Evolutionary conservation across 2,888 invertebrate genomes (phyloP), one percentile per base, ranked within the genome.

Genomic region (Monoplex corrugatus): DNA sequence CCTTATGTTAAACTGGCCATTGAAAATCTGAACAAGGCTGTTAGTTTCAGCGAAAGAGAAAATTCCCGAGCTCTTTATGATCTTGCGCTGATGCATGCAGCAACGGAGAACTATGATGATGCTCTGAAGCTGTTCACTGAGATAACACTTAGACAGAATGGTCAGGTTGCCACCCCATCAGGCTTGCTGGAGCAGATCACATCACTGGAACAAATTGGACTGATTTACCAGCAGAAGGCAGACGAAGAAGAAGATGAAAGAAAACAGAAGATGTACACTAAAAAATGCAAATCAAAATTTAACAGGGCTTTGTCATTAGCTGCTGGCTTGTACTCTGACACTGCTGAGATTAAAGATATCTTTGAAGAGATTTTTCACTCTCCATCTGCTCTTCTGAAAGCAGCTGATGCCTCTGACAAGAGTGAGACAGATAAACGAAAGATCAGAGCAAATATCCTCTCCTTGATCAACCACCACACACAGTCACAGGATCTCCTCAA

Each of bases 1-100:
- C 2, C 0, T 6, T 16, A 68, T 43, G 68, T 43, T 2, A 13
- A n/a, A 16, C 2, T 3, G 40, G 86, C 86, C 3, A 43, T 86
- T 40, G 35, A 86, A 19, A 43, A 68, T n/a, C 43, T 86, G n/a
- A 28, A 63, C 5, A 32, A n/a, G 68, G 86, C 86, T 1, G 43
- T 86, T 3, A 32, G 43, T 10, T 86, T 86, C 43, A 86, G 86
- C 40, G n/a, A 23, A 13, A 23, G 43, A 13, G 86, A 86, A 43
- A 86, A 86, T 43, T 43, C 68, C 68, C 40, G 86, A 68, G 86
- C 86, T 13, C n/a, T 50, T 23, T 86, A 86, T 38, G 86, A 86
- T 23, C 68, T 86, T 10, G 86, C 86, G 8, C 43, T 86, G 68
- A 35, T 86, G 68, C 38, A 86, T 38, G 43, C 40, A 43, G 40